A percentile compares a stretch with the other conserved stretches of the same genome.
These are phyloP conservation scores for Atractosteus spatula DNA, from an alignment of 2,113 vertebrate genomes.

Conservation along the genomic window DNA sequence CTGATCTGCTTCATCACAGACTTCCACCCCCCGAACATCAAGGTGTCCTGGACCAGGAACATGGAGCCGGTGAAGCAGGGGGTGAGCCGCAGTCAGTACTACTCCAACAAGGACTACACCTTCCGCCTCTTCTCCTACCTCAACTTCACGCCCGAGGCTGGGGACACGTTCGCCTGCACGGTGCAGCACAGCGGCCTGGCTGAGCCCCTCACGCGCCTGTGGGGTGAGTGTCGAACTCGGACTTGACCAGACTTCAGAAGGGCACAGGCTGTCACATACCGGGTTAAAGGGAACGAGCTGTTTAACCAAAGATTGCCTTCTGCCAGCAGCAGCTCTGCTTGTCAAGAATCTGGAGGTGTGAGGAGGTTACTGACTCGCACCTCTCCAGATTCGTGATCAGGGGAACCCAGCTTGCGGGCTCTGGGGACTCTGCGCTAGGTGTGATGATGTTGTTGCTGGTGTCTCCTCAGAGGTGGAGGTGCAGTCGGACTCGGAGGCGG, in stretches of 20 bases:
- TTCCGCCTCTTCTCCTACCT: slow-evolving; percentile 39
- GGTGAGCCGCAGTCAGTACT: slow-evolving; percentile 24
- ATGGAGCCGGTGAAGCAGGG: slow-evolving; percentile 23
- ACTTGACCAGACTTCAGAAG: too few relatives aligned
- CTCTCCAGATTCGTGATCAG: too few relatives aligned
- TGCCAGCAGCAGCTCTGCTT: too few relatives aligned
- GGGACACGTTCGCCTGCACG: slow-evolving; percentile 39
- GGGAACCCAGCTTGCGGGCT: too few relatives aligned
- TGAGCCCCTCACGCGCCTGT: slow-evolving; percentile 19
- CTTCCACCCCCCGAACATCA: slow-evolving; percentile 21
- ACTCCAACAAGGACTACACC: slow-evolving; percentile 31
- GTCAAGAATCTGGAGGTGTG: too few relatives aligned
- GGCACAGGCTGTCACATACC: too few relatives aligned
- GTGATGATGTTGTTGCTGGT: neutral
- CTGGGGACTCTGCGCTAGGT: too few relatives aligned
- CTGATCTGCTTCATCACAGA: slow-evolving; percentile 27
- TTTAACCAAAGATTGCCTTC: too few relatives aligned
- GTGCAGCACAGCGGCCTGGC: slow-evolving; percentile 29
- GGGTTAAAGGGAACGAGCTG: too few relatives aligned
- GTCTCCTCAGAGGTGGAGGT: slow-evolving; percentile 14
- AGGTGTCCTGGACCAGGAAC: slow-evolving; percentile 23
- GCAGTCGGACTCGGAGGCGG: slow-evolving; percentile 8
- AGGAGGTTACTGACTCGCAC: too few relatives aligned
- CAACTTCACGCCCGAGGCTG: slow-evolving; percentile 31
- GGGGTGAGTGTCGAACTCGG: slow-evolving; percentile 28